Base-by-base conservation (phyloP, 64 coral and sea anemone species). In the Pocillopora damicornis region DNA sequence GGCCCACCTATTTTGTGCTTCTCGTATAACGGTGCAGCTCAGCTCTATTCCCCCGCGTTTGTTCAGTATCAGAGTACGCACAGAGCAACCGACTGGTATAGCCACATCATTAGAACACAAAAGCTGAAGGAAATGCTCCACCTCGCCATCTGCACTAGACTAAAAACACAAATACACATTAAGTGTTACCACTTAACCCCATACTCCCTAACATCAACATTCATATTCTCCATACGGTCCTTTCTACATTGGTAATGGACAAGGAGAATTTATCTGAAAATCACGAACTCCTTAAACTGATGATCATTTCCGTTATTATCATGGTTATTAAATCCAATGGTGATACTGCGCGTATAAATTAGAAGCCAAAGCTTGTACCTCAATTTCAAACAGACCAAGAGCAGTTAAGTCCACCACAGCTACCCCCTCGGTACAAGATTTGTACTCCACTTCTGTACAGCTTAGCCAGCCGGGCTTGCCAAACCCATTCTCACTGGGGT, bases 371-470 rank as follows among this genome's bases (percentile, higher is more conserved):
- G 30, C 30, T 30, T 30, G 30, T 87, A 98, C 95, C 37, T 77
- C 75, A 38, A 98, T 79, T 79, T 98, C 95, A 86, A 98, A 91
- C 11, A 92, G 81, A 1, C 92, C 89, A n/a, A 94, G 76, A 13
- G 95, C 91, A 11, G 95, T 93, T 81, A 92, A 87, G 72, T 98
- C 95, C 13, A 94, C 90, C 38, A 98, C 26, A 58, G 83, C 92
- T 1, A 98, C 95, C 34, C 80, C 79, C 26, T 89, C 88, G 23
- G 79, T 83, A 74, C 93, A 98, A 1, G 95, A 89, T 87, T 88
- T 89, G 61, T 86, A 87, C 61, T 98, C 95, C 20, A 91, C 51
- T 20, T 94, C 88, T 45, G 89, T 62, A 82, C 94, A 92, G 30
- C 78, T 56, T 35, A 98, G 76, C 82, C 93, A 98, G 15, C 66